These are phyloP conservation scores for Apodemia duryi DNA, from an alignment of 2,888 invertebrate species.

Conservation along the genomic window DNA sequence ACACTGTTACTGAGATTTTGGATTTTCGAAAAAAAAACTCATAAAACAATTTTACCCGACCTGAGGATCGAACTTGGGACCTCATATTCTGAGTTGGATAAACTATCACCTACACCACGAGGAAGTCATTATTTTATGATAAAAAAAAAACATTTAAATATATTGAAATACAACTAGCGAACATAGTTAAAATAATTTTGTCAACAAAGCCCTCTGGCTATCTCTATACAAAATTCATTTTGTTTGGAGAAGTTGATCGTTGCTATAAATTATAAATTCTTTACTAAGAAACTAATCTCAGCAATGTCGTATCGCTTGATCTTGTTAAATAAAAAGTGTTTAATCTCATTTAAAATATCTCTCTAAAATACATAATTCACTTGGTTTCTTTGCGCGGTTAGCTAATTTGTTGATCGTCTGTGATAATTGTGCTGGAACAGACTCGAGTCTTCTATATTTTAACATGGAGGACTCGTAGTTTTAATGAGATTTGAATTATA, in stretches of 20 bases:
- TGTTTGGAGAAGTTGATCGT: neutral
- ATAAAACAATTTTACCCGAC: no score
- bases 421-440: neutral
- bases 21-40: no score
- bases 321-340: neutral
- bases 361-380: conserved; percentile 9
- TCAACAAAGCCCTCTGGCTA: no score
- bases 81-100: no score
- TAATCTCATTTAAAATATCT: conserved; percentile 13
- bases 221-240: neutral
- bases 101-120: no score
- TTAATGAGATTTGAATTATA: no score
- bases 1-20: no score
- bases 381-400: neutral
- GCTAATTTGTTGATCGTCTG: conserved; percentile 12
- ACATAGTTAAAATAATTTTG: no score
- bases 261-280: neutral
- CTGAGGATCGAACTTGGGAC: no score
- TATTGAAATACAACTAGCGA: no score
- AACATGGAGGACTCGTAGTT: neutral
- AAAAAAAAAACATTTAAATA: no score
- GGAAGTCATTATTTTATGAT: no score
- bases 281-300: conserved; percentile 1
- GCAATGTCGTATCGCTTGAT: conserved; percentile 1
- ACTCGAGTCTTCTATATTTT: neutral